Conservation (phyloP, 1,140 invertebrate species). For the Bombyx mori region ASM3026992v2 NC_085107.1:5513001-5513500, state of each 20-base stretch:
- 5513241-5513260: slow-evolving; percentile 1
- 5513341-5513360: slow-evolving; percentile 10
- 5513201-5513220: neutral
- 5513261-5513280: slow-evolving; percentile 3
- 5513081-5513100: neutral
- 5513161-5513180: too few relatives aligned
- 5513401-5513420: slow-evolving; percentile 60
- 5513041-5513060: neutral
- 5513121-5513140: too few relatives aligned
- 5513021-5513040: too few relatives aligned
- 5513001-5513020: too few relatives aligned
- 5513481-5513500: neutral
- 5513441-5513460: slow-evolving; percentile 17
- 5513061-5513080: neutral
- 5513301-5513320: slow-evolving; percentile 27
- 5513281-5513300: slow-evolving; percentile 11
- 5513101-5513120: too few relatives aligned
- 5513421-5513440: slow-evolving; percentile 33
- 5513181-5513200: neutral
- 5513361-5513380: slow-evolving; percentile 52
- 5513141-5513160: too few relatives aligned
- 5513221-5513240: neutral
- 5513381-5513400: slow-evolving; percentile 55
- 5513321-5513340: slow-evolving; percentile 8
- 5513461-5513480: slow-evolving; percentile 7